Percentiles rank a stretch among this genome's conserved stretches.
phyloP scores from a whole-genome alignment of 2,888 invertebrate species.

The Augiades crinisus region DNA sequence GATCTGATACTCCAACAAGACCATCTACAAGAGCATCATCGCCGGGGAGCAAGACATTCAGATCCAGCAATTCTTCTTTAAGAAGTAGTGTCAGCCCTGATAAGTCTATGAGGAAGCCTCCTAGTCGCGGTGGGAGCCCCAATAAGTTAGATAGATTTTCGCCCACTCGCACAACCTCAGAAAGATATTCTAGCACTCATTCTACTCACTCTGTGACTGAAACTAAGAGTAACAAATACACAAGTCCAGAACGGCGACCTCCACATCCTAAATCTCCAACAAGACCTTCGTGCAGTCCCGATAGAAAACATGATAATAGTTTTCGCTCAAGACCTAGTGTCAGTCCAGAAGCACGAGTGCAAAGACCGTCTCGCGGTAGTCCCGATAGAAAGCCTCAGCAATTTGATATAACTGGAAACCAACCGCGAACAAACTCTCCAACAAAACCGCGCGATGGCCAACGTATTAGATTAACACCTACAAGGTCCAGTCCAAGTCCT shows the following conservation, averaged over 20 bases:
- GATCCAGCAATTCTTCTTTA: conserved; percentile 76
- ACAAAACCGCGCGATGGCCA: conserved; percentile 24
- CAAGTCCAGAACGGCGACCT: conserved; percentile 50
- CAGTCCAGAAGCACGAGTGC: conserved; percentile 57
- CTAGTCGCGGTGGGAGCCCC: conserved; percentile 61
- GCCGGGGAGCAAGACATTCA: conserved; percentile 75
- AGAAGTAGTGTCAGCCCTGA: conserved; percentile 79
- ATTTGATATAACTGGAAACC: conserved; percentile 26
- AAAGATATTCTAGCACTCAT: conserved; percentile 52
- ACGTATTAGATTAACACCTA: conserved; percentile 29
- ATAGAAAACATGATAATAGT: conserved; percentile 46
- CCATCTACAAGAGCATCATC: conserved; percentile 78
- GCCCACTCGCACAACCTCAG: conserved; percentile 51
- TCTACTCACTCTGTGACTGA: conserved; percentile 53
- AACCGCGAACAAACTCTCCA: conserved; percentile 33
- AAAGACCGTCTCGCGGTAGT: conserved; percentile 42
- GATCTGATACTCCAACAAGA: conserved; percentile 83
- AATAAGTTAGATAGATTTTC: conserved; percentile 54
- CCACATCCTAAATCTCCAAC: conserved; percentile 51
- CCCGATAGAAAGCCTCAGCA: conserved; percentile 40
- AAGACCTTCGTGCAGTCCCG: conserved; percentile 50
- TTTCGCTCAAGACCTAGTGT: conserved; percentile 45
- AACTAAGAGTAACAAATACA: conserved; percentile 45
- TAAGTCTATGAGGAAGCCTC: conserved; percentile 55
- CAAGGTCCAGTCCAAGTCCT: conserved; percentile 40